Percentiles rank a stretch among this genome's conserved stretches.
Evolutionary conservation across 2,888 invertebrate genomes (phyloP).

Genomic region (Hetaerina titia): DNA sequence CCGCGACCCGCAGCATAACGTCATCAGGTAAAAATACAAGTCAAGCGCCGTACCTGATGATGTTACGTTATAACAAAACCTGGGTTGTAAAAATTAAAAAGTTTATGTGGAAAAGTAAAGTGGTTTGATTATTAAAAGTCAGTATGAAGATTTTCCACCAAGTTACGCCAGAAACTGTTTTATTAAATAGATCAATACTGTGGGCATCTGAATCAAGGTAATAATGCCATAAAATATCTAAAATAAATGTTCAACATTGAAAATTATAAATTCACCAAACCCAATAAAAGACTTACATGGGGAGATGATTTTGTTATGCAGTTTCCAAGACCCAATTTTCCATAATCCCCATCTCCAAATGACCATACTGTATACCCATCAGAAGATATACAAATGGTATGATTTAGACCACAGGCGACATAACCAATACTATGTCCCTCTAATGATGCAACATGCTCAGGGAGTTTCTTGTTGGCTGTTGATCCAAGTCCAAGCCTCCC

Average conservation of each 20-base stretch:
- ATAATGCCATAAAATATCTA: not conserved
- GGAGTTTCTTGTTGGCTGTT: conserved; percentile 82
- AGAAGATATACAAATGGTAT: conserved; percentile 81
- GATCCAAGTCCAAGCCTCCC: conserved; percentile 82
- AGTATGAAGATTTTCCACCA: too few species aligned
- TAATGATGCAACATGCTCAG: conserved; percentile 80
- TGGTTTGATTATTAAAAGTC: too few species aligned
- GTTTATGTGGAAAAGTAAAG: too few species aligned
- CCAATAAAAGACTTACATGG: conserved; percentile 73
- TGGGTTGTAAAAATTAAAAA: too few species aligned
- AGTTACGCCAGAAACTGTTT: too few species aligned
- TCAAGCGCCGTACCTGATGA: too few species aligned
- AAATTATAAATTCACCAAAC: not conserved
- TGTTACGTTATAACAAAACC: too few species aligned
- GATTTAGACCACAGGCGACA: conserved; percentile 83
- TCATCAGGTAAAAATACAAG: too few species aligned
- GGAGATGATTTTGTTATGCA: conserved; percentile 77
- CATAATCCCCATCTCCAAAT: conserved; percentile 84
- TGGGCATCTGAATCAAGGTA: too few species aligned
- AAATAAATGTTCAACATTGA: not conserved
- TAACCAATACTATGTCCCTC: conserved; percentile 79
- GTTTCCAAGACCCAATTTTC: conserved; percentile 80
- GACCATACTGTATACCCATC: conserved; percentile 82
- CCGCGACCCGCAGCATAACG: too few species aligned
- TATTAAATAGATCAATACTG: too few species aligned